These are phyloP conservation scores for Rhincodon typus DNA, from an alignment of 2,797 vertebrate genomes.

Conservation along the genomic window DNA sequence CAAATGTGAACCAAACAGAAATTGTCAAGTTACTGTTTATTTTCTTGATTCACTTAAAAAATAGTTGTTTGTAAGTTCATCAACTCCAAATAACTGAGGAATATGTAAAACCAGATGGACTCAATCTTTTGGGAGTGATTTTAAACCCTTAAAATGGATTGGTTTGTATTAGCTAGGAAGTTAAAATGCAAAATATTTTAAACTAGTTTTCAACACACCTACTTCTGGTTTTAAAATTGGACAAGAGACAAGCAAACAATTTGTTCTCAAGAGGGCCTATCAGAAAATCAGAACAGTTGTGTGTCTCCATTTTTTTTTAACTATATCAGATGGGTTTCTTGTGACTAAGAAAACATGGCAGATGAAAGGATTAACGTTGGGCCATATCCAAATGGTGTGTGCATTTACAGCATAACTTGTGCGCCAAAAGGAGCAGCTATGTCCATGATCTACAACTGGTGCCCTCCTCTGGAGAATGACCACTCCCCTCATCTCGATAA, in stretches of 20 bases:
- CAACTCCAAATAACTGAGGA: not conserved
- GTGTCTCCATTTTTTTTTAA: not conserved
- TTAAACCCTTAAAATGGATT: not conserved
- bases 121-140: too few species aligned
- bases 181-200: not conserved
- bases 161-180: not conserved
- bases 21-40: too few species aligned
- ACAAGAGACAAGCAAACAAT: not conserved
- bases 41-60: too few species aligned
- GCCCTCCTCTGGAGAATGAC: not conserved
- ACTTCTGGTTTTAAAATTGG: not conserved
- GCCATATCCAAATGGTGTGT: not conserved
- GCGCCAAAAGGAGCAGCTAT: not conserved
- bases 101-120: not conserved
- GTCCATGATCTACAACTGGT: not conserved
- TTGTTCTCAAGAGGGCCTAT: not conserved
- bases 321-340: not conserved
- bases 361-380: not conserved
- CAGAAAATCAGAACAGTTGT: not conserved
- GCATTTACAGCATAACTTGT: not conserved
- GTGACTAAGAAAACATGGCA: not conserved
- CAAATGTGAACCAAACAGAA: too few species aligned
- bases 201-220: not conserved
- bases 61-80: not conserved
- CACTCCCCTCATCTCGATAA: not conserved